phyloP scores from a whole-genome alignment of 1,140 invertebrate species.

The Pseudachorutes palmiensis region DNA sequence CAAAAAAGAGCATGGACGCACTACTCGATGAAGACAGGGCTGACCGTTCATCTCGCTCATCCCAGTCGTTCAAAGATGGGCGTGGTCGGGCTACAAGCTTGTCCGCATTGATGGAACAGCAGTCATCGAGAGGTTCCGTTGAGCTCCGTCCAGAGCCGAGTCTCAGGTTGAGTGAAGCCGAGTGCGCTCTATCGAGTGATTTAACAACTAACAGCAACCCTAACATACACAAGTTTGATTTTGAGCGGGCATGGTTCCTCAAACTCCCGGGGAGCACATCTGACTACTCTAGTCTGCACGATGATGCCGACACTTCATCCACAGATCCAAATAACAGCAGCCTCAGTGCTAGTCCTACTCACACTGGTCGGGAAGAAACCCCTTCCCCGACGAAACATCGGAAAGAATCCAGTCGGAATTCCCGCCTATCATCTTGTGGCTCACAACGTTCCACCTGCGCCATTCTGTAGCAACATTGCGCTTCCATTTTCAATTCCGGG shows the following conservation, averaged over 20 bases:
- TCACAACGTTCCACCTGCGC: too few species aligned
- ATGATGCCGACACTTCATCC: neutral
- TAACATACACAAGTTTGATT: neutral
- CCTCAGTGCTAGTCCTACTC: too few species aligned
- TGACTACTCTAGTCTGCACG: conserved; percentile 4
- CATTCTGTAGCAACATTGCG: too few species aligned
- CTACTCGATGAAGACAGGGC: neutral
- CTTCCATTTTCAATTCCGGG: too few species aligned
- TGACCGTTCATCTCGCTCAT: neutral
- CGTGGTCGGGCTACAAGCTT: neutral
- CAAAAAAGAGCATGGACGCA: conserved; percentile 1
- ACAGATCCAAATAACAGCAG: neutral
- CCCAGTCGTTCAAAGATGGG: neutral
- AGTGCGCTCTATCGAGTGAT: too few species aligned
- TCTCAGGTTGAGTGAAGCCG: neutral
- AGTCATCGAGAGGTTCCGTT: neutral
- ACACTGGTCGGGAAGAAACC: too few species aligned
- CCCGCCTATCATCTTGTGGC: too few species aligned
- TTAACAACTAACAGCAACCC: neutral
- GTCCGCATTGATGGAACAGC: neutral
- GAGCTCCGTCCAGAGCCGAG: conserved; percentile 1
- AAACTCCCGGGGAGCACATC: neutral
- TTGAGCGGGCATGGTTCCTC: conserved; percentile 4
- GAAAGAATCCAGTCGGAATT: too few species aligned
- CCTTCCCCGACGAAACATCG: too few species aligned